These are phyloP conservation scores for Chascanopsetta lugubris DNA, from an alignment of 2,113 vertebrate species.

Conservation along the genomic window DNA sequence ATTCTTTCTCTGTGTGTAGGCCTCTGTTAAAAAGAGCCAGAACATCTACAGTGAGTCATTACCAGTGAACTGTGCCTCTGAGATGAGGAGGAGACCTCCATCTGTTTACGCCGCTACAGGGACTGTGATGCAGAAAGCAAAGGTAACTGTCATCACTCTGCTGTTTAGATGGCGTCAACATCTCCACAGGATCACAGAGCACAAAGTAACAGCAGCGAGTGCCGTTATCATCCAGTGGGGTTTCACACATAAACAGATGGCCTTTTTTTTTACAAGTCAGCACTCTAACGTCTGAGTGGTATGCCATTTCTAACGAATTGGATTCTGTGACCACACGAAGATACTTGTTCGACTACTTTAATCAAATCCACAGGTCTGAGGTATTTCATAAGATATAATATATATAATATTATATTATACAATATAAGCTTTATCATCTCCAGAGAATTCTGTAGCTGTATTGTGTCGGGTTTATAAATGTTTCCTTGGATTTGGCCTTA, in stretches of 20 bases:
- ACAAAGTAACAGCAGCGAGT: neutral
- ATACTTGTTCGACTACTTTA: no score
- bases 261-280: neutral
- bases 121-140: constrained; percentile 93
- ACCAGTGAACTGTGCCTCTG: constrained; percentile 90
- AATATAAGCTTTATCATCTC: neutral
- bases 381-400: neutral
- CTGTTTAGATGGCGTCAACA: no score
- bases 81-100: constrained; percentile 88
- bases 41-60: constrained; percentile 82
- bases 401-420: neutral
- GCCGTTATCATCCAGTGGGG: neutral
- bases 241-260: neutral
- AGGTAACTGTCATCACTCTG: constrained; percentile 78
- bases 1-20: constrained; percentile 25
- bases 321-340: neutral
- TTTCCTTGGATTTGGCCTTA: neutral
- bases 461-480: neutral
- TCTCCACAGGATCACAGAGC: no score
- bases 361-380: neutral
- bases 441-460: neutral
- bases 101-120: constrained; percentile 88
- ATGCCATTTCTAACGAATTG: neutral
- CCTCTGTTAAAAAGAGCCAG: constrained; percentile 66
- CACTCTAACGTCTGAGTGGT: neutral